These are phyloP conservation scores for Macrosiphum euphorbiae DNA, from an alignment of 2,888 invertebrate genomes.

Conservation along the genomic window DNA sequence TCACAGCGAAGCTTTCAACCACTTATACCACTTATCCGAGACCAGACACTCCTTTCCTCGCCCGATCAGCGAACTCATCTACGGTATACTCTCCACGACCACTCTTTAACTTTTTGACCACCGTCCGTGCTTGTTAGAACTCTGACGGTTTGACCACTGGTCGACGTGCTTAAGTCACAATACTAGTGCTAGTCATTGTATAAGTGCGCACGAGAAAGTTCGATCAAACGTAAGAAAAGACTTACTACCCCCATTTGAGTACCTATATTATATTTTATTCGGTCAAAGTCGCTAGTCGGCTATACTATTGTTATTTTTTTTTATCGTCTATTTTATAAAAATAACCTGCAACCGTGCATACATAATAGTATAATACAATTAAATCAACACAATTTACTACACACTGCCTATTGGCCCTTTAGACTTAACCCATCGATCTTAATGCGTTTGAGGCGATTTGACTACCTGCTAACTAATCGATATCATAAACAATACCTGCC, in stretches of 20 bases:
- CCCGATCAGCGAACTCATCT: not conserved
- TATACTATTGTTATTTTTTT: not conserved
- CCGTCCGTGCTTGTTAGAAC: not conserved
- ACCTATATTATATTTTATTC: not conserved
- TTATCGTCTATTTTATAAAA: not conserved
- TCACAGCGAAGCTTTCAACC: slow-evolving; percentile 39
- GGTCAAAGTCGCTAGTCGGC: not conserved
- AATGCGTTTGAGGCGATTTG: not conserved
- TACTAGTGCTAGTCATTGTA: not conserved
- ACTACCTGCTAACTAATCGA: not conserved
- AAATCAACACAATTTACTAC: not conserved
- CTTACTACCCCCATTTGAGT: not conserved
- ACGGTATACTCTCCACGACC: not conserved
- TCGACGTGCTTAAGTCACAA: not conserved
- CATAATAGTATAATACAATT: not conserved
- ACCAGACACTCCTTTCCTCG: not conserved
- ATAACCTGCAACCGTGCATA: not conserved
- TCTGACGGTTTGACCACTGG: not conserved
- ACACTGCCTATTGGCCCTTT: not conserved
- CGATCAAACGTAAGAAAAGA: not conserved
- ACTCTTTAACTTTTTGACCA: not conserved
- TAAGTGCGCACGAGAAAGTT: not conserved
- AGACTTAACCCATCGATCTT: not conserved
- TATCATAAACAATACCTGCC: not conserved
- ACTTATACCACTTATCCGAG: not conserved